Evolutionary conservation across 1,140 invertebrate species (phyloP), one percentile per base, ranked within the genome.

Genomic region (Procambarus clarkii): DNA sequence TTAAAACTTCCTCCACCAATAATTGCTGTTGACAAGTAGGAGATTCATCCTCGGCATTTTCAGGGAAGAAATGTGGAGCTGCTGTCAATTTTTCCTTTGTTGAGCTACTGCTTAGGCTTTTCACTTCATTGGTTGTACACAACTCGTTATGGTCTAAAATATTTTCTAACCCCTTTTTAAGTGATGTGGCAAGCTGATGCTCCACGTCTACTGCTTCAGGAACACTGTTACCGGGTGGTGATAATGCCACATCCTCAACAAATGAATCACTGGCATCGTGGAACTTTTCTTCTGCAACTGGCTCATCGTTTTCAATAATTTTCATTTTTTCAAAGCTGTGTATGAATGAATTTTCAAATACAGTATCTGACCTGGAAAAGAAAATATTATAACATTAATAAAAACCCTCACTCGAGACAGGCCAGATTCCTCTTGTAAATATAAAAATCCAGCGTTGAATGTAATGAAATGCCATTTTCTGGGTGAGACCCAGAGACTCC

Each of bases 251-350:
- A 74, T 21, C 21, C 11, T 21, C 64, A 18, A 4, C 64, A 5
- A 74, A 21, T 11, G 24, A 24, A 74, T 74, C 69, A 74, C 24
- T 74, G 8, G 80, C 80, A 82, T 82, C 80, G 9, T 82, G 80
- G 54, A 82, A 82, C 9, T 82, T 60, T 7, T 82, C 80, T 18
- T 69, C 64, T 69, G 21, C 13, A 34, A 21, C 24, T 34, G 69
- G 69, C 15, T 82, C 80, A 82, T 82, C 80, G 11, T 15, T 60
- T 34, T 82, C 80, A 13, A n/a, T 54, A 82, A 82, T 82, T 46
- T 60, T 82, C 80, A 82, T 82, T 21, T 82, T 64, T 60, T 82
- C 80, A 82, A 82, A 82, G 15, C 80, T 82, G 54, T 34, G 60
- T 44, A 82, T 4, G 15, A 82, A 48, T 13, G 80, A 82, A 13